Conservation (phyloP, 2,888 invertebrate species). For the Mythimna lalbum region DNA sequence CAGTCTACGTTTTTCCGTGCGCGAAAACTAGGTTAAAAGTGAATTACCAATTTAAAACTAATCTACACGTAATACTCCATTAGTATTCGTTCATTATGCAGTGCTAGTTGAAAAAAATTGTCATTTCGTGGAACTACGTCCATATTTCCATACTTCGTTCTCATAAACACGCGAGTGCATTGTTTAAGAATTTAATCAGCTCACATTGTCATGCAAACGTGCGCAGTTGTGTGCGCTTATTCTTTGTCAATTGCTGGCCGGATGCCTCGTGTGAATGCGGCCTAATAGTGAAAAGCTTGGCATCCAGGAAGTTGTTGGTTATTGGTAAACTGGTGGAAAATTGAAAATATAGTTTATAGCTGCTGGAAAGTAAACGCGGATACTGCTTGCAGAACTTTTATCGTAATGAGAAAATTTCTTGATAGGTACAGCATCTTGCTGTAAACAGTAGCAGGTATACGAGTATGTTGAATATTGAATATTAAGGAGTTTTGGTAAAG, state of each 20-base stretch:
- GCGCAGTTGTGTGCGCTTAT: slow-evolving; percentile 25
- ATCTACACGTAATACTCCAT: slow-evolving; percentile 26
- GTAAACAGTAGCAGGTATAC: background rate
- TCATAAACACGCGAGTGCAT: slow-evolving; percentile 58
- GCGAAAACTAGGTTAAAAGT: slow-evolving; percentile 49
- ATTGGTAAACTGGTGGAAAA: slow-evolving; percentile 4
- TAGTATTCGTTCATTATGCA: slow-evolving; percentile 33
- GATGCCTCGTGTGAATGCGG: background rate
- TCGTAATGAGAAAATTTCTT: background rate
- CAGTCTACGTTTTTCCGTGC: slow-evolving; percentile 38
- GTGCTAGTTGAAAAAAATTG: slow-evolving; percentile 29
- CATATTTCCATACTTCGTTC: background rate
- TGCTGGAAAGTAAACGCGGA: background rate
- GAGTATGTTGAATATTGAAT: too few species aligned
- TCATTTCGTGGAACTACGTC: slow-evolving; percentile 41
- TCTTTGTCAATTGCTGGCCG: slow-evolving; percentile 13
- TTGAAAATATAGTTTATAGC: background rate
- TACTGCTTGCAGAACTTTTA: background rate
- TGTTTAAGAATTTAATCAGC: slow-evolving; percentile 53
- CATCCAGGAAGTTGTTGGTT: background rate
- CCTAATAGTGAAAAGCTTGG: slow-evolving; percentile 19
- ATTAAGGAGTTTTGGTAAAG: too few species aligned
- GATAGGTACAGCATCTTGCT: background rate
- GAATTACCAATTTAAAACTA: slow-evolving; percentile 33
- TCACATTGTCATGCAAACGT: slow-evolving; percentile 54